phyloP scores from a whole-genome alignment of 2,888 invertebrate genomes.

The Sipha maydis region DNA sequence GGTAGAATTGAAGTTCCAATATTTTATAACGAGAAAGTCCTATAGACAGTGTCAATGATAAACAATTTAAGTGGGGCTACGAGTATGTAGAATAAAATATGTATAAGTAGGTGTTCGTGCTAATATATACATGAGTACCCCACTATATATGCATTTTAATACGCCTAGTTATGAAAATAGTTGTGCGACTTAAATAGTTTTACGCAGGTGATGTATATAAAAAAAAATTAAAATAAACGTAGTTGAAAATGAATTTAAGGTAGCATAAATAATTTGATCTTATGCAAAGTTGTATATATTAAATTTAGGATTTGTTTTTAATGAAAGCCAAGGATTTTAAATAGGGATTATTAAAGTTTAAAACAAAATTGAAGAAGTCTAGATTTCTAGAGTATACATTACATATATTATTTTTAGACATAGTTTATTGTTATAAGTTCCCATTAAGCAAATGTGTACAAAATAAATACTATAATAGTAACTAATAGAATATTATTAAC shows the following conservation, averaged over 20 bases:
- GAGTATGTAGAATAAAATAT: not conserved
- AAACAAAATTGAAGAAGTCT: too few species aligned
- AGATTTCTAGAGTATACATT: too few species aligned
- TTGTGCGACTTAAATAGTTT: not conserved
- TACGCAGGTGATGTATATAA: too few species aligned
- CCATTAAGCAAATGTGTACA: not conserved
- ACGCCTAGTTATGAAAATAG: not conserved
- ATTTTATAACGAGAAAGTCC: constrained; percentile 2
- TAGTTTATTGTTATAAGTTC: not conserved
- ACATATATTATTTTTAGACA: too few species aligned
- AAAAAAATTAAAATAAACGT: too few species aligned
- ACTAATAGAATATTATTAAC: too few species aligned
- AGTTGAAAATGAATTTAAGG: too few species aligned
- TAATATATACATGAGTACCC: not conserved
- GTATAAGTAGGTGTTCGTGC: not conserved
- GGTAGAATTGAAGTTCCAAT: not conserved
- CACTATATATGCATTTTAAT: not conserved
- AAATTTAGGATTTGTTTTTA: too few species aligned
- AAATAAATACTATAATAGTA: not conserved
- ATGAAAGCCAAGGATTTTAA: too few species aligned
- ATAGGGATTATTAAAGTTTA: too few species aligned
- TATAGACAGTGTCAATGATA: not conserved
- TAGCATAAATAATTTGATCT: too few species aligned
- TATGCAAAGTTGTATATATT: too few species aligned
- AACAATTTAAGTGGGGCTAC: not conserved